A percentile compares a stretch with the other conserved stretches of the same genome.
Conservation (phyloP, 2,888 invertebrate genomes). For the Orchesella flavescens region DNA sequence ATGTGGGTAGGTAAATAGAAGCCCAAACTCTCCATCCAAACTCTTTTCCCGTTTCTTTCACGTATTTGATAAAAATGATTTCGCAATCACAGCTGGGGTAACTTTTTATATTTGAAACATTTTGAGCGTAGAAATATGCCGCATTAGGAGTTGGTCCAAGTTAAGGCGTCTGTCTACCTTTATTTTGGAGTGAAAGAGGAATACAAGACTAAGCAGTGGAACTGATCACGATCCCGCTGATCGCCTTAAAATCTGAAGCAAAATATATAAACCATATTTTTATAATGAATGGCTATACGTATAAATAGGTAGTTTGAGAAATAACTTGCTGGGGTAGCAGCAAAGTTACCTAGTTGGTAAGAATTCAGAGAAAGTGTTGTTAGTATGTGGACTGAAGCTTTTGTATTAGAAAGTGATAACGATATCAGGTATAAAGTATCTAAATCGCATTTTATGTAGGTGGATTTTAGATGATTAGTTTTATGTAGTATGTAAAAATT, state of each 20-base stretch:
- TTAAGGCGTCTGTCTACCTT: neutral
- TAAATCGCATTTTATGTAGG: no score
- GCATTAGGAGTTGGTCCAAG: conserved; percentile 55
- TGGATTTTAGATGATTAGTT: no score
- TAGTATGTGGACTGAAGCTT: no score
- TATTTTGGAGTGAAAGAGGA: neutral
- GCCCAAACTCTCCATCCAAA: conserved; percentile 2
- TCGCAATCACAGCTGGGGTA: conserved; percentile 50
- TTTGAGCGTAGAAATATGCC: conserved; percentile 39
- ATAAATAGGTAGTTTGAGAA: conserved; percentile 10
- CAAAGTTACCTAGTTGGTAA: no score
- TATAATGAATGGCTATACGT: conserved; percentile 19
- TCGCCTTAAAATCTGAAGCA: conserved; percentile 29
- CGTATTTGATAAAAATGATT: conserved; percentile 40
- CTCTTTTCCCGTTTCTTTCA: conserved; percentile 23
- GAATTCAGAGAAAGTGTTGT: neutral
- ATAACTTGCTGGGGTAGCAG: neutral
- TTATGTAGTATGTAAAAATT: no score
- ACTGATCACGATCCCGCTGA: neutral
- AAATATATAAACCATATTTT: neutral
- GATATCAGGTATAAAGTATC: no score
- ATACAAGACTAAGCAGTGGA: neutral
- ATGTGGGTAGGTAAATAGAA: conserved; percentile 27
- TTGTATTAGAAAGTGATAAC: no score
- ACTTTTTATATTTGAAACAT: conserved; percentile 16